Conservation (phyloP, 2,888 invertebrate species). For the Metacarcinus magister region DNA sequence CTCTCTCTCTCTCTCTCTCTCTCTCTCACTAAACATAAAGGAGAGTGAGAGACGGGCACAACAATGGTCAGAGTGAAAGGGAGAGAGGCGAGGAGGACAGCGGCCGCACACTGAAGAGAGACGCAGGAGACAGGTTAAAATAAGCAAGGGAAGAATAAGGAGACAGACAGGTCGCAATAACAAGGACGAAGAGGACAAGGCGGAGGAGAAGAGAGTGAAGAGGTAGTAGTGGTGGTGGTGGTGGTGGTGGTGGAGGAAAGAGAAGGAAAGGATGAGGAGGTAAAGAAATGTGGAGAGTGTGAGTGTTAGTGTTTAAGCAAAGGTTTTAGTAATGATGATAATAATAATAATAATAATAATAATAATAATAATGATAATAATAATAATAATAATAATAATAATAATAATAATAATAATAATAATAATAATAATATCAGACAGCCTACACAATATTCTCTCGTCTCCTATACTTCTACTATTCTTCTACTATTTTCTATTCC, state of each 20-base stretch:
- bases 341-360: slow-evolving; percentile 37
- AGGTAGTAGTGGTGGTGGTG: too few species aligned
- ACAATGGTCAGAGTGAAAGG: neutral
- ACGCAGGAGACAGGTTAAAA: neutral
- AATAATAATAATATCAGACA: neutral
- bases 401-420: slow-evolving; percentile 12
- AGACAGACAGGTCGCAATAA: neutral
- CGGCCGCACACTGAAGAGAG: neutral
- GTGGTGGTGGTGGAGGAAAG: too few species aligned
- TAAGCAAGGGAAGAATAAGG: neutral
- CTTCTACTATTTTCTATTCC: neutral
- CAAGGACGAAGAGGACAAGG: neutral
- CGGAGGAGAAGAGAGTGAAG: neutral
- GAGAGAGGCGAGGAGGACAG: neutral
- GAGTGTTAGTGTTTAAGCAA: neutral
- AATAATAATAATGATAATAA: neutral
- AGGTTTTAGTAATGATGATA: neutral
- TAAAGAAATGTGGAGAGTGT: neutral
- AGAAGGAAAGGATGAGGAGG: neutral
- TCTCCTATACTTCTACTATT: neutral
- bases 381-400: slow-evolving; percentile 35
- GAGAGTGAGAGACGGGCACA: neutral
- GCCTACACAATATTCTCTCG: too few species aligned
- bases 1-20: neutral
- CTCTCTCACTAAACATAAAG: neutral